Percentiles rank a stretch among this genome's conserved stretches.
Conservation (phyloP, 2,888 invertebrate species). For the Smittia aterrima region DNA sequence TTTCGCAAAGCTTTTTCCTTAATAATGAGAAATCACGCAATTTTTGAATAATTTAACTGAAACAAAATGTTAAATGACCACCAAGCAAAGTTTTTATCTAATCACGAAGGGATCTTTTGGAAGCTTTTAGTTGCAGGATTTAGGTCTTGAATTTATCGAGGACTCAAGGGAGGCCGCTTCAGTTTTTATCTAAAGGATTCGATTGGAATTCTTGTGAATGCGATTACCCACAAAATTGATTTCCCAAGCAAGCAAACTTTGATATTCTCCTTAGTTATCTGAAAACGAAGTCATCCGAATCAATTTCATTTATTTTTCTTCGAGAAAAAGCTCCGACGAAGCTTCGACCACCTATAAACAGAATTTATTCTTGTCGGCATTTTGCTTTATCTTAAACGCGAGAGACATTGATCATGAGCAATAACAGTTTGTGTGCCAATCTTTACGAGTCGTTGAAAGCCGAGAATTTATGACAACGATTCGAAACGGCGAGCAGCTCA, state of each 20-base stretch:
- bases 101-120: neutral
- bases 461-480: neutral
- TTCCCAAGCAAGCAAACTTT: too few relatives aligned
- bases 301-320: neutral
- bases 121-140: neutral
- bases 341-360: neutral
- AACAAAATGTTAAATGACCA: neutral
- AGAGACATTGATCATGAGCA: constrained; percentile 11
- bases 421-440: neutral
- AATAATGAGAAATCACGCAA: neutral
- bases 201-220: neutral
- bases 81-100: neutral
- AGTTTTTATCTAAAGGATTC: neutral
- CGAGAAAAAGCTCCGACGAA: neutral
- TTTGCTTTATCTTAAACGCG: neutral
- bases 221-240: too few relatives aligned
- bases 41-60: neutral
- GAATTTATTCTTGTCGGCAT: constrained; percentile 2
- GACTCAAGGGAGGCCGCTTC: too few relatives aligned
- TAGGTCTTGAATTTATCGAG: neutral
- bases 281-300: too few relatives aligned
- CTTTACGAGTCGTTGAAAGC: neutral
- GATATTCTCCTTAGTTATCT: too few relatives aligned
- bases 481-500: neutral
- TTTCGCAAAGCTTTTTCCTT: constrained; percentile 15